Evolutionary conservation across 2,888 invertebrate genomes (phyloP).

Genomic region (Lepas anatifera): DNA sequence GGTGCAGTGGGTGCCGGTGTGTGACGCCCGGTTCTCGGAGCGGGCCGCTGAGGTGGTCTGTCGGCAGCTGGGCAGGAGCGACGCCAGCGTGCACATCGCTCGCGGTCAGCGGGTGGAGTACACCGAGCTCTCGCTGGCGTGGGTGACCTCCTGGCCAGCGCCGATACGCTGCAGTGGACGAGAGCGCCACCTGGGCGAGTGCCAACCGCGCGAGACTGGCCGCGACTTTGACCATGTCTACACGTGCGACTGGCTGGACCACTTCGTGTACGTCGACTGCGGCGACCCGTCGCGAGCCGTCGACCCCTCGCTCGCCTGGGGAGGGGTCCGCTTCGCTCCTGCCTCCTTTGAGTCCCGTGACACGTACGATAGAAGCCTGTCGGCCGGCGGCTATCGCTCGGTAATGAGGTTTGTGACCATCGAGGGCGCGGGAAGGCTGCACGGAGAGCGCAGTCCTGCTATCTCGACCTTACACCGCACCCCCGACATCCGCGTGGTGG

Average conservation of each 20-base stretch:
- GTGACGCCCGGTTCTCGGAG: constrained; percentile 89
- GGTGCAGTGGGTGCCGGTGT: constrained; percentile 91
- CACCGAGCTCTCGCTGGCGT: constrained; percentile 56
- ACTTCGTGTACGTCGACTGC: constrained; percentile 82
- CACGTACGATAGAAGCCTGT: constrained; percentile 39
- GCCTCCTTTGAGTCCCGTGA: background rate
- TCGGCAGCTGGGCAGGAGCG: constrained; percentile 48
- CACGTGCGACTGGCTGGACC: constrained; percentile 73
- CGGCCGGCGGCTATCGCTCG: constrained; percentile 57
- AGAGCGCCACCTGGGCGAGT: constrained; percentile 36
- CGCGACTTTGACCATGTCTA: constrained; percentile 76
- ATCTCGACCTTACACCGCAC: constrained; percentile 79
- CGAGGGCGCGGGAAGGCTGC: constrained; percentile 84
- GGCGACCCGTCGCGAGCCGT: constrained; percentile 70
- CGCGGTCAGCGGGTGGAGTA: constrained; percentile 59
- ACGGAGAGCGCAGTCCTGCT: constrained; percentile 87
- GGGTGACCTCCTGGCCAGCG: constrained; percentile 89
- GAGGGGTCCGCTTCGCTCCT: background rate
- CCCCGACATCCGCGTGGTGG: constrained; percentile 65
- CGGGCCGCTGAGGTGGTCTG: constrained; percentile 95
- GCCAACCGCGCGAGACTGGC: constrained; percentile 50
- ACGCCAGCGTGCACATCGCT: constrained; percentile 54
- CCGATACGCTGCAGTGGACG: constrained; percentile 53
- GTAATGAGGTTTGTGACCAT: constrained; percentile 46
- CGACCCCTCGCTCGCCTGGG: constrained; percentile 30